Base-by-base conservation (phyloP, 1,140 invertebrate species). In the Acyrthosiphon pisum region DNA sequence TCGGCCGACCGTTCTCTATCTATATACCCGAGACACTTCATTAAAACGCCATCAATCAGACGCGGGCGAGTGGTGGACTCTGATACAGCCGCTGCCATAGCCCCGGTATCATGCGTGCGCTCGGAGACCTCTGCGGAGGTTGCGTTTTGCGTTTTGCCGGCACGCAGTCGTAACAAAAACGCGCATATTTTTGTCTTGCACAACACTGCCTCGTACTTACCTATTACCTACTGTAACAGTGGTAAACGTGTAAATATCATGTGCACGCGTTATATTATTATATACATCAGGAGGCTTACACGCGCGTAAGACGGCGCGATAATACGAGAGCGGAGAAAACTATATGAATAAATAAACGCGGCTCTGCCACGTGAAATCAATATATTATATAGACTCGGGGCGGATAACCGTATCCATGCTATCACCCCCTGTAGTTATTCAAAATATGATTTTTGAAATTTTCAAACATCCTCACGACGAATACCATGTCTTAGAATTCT, bases 21-120 rank as follows among this genome's bases (percentile, higher is more conserved):
- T 37, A 37, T 37, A 41, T 3, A 2, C 60, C 68, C 41, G 46
- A 46, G 90, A 92, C 91, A 92, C 91, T 92, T 92, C 81, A 84
- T 92, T 92, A 92, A 92, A 92, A 92, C 91, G 91, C 91, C 91
- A 92, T 92, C 91, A 92, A 84, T 92, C 91, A 84, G 46, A 46
- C 91, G 44, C 46, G 30, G 26, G 48, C 46, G n/a, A 11, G 41
- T 18, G 88, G 88, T 41, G 88, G 35, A 37, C 50, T 56, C 30
- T 30, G 9, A 56, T 11, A 30, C 20, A 37, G 30, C 18, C 2
- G 14, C 1, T 41, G 41, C 41, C 81, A 9, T 41, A 11, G 20
- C 83, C 37, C 35, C 9, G 30, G 30, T 53, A 18, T 76, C 14
- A n/a, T 76, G 83, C 35, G 37, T 26, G 35, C 35, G 84, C 37